phyloP scores from a whole-genome alignment of 2,888 invertebrate genomes.

The Mesopsocus fuscifrons region DNA sequence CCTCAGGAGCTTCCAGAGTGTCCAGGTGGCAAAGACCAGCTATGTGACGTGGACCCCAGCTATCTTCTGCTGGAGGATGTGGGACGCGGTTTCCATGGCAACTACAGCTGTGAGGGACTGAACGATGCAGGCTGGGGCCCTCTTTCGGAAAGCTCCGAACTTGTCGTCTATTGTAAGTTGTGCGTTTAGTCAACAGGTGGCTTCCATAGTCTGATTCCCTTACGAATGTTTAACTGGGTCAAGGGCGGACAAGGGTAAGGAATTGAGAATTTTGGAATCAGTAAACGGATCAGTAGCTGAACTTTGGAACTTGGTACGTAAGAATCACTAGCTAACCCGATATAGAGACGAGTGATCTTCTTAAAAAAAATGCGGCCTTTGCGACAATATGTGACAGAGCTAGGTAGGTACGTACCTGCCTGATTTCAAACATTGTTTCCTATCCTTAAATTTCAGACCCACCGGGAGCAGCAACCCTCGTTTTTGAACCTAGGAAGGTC shows the following conservation, averaged over 20 bases:
- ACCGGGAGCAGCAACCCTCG: slow-evolving; percentile 61
- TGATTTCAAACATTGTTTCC: not conserved
- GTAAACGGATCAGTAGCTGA: too few relatives aligned
- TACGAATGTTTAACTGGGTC: too few relatives aligned
- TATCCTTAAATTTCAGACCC: slow-evolving; percentile 39
- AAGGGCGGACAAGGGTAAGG: too few relatives aligned
- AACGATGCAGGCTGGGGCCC: slow-evolving; percentile 81
- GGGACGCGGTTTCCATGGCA: slow-evolving; percentile 77
- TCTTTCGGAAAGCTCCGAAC: slow-evolving; percentile 52
- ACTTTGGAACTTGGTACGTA: too few relatives aligned
- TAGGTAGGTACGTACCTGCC: not conserved
- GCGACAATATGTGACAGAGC: too few relatives aligned
- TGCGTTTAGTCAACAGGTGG: not conserved
- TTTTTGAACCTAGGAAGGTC: slow-evolving; percentile 53
- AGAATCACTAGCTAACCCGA: too few relatives aligned
- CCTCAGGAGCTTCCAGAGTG: slow-evolving; percentile 65
- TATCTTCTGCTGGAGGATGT: slow-evolving; percentile 68
- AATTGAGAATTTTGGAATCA: too few relatives aligned
- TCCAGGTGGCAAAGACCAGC: slow-evolving; percentile 24
- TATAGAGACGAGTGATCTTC: too few relatives aligned
- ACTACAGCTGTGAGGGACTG: slow-evolving; percentile 81
- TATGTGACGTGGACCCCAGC: slow-evolving; percentile 74
- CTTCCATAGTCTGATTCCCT: slow-evolving; percentile 5
- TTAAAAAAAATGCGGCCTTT: slow-evolving; percentile 2
- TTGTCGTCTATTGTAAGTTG: slow-evolving; percentile 59